Conservation (phyloP, 2,113 vertebrate genomes). For the Collichthys lucidus region DNA sequence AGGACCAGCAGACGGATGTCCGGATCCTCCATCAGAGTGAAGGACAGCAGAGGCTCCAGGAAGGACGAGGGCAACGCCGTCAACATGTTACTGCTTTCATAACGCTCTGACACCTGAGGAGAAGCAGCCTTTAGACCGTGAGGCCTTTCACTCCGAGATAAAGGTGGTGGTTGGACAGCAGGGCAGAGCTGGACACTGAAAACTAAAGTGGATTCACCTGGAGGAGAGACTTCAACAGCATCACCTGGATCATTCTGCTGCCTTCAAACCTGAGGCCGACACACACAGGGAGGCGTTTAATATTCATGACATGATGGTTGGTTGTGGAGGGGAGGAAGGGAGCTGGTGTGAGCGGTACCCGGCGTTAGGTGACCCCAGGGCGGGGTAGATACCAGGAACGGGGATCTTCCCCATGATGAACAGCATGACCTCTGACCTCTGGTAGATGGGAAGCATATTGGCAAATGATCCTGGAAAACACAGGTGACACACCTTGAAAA, state of each 20-base stretch:
- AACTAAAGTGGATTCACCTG: slow-evolving; percentile 83
- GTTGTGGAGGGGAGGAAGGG: too few relatives aligned
- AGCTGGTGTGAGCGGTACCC: slow-evolving; percentile 79
- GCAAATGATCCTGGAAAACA: slow-evolving; percentile 88
- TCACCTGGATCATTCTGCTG: slow-evolving; percentile 92
- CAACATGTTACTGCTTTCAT: slow-evolving; percentile 91
- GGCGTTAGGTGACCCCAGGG: slow-evolving; percentile 83
- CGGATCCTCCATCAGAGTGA: slow-evolving; percentile 90
- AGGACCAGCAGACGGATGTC: slow-evolving; percentile 93
- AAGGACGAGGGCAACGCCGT: slow-evolving; percentile 91
- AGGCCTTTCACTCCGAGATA: too few relatives aligned
- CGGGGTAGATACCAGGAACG: slow-evolving; percentile 88
- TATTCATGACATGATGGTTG: background rate
- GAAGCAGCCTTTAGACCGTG: too few relatives aligned
- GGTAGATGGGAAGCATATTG: slow-evolving; percentile 91
- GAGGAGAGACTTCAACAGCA: slow-evolving; percentile 93
- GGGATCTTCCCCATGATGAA: slow-evolving; percentile 97
- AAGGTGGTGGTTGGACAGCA: too few relatives aligned
- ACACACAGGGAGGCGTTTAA: background rate
- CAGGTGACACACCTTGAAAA: background rate
- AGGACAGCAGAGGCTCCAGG: slow-evolving; percentile 90
- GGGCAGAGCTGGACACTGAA: too few relatives aligned
- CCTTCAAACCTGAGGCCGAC: slow-evolving; percentile 86
- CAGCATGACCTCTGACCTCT: slow-evolving; percentile 95
- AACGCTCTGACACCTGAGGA: slow-evolving; percentile 88